A percentile compares a stretch with the other conserved stretches of the same genome.
Evolutionary conservation across 2,888 invertebrate species (phyloP).

Genomic region (Byasa hedistus): DNA sequence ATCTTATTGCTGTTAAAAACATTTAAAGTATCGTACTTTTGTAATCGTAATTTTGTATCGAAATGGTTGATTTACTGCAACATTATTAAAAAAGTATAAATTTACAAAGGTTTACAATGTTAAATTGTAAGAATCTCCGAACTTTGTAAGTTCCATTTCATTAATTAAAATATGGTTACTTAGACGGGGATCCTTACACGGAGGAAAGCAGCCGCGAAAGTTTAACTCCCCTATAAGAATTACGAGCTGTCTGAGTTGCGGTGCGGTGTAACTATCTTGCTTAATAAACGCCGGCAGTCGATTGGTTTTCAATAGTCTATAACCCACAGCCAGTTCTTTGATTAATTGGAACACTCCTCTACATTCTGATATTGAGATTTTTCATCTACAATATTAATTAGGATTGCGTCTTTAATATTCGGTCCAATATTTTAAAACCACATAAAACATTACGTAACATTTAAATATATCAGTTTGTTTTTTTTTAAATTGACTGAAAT

Average conservation of each 20-base stretch:
- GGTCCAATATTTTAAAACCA: no score
- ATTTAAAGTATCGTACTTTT: neutral
- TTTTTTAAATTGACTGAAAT: no score
- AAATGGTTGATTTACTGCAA: neutral
- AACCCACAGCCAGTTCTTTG: conserved; percentile 27
- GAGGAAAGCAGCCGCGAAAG: conserved; percentile 12
- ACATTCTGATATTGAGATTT: no score
- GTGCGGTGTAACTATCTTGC: conserved; percentile 26
- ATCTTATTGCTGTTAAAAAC: neutral
- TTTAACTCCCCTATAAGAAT: conserved; percentile 26
- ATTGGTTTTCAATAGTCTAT: conserved; percentile 32
- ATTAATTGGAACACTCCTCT: conserved; percentile 29
- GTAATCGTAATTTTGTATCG: neutral
- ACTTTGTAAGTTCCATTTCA: conserved; percentile 8
- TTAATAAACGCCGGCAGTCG: conserved; percentile 26
- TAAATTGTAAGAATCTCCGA: conserved; percentile 4
- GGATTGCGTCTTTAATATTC: no score
- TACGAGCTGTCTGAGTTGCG: conserved; percentile 19
- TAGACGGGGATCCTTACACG: conserved; percentile 15
- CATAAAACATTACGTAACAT: no score
- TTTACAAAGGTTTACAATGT: neutral
- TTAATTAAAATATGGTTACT: conserved; percentile 27
- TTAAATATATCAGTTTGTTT: no score
- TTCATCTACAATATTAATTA: no score
- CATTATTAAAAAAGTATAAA: neutral